Percentiles rank a stretch among this genome's conserved stretches.
These are phyloP conservation scores for Amia ocellicauda DNA, from an alignment of 2,113 vertebrate genomes.

Conservation along the genomic window DNA sequence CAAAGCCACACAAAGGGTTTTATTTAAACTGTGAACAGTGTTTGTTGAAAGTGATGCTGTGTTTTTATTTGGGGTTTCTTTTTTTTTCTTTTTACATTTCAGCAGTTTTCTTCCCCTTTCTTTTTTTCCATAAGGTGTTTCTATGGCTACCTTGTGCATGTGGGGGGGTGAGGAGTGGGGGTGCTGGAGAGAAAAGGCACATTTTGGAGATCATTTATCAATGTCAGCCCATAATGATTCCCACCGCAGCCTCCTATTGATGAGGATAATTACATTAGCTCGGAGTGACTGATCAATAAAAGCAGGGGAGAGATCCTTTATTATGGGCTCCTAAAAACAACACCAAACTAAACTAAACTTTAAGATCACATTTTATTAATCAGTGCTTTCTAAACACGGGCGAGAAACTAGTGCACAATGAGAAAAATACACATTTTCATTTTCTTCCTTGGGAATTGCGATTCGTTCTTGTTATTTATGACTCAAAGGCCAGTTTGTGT, in stretches of 20 bases:
- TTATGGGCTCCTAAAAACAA: constrained; percentile 77
- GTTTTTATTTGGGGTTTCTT: constrained; percentile 22
- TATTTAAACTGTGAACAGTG: constrained; percentile 35
- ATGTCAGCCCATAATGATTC: constrained; percentile 99
- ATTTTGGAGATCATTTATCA: constrained; percentile 99
- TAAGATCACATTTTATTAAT: no score
- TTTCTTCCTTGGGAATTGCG: no score
- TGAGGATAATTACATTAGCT: constrained; percentile 99
- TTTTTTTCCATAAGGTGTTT: constrained; percentile 81
- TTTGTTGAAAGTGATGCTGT: constrained; percentile 37
- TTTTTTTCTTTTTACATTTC: constrained; percentile 44
- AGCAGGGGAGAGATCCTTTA: constrained; percentile 92
- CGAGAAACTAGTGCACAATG: constrained; percentile 11
- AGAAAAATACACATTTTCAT: not conserved
- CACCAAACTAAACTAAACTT: no score
- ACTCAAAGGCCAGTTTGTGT: not conserved
- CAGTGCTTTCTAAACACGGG: no score
- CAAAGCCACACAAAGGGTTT: not conserved
- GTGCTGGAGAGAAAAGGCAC: constrained; percentile 91
- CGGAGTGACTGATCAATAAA: constrained; percentile 99
- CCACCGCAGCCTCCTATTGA: constrained; percentile 99
- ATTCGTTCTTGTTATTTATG: no score
- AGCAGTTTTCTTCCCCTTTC: constrained; percentile 61
- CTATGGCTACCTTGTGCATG: constrained; percentile 90
- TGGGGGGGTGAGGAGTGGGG: constrained; percentile 82